Conservation (phyloP, 2,797 vertebrate species). For the Crocidura indochinensis region DNA sequence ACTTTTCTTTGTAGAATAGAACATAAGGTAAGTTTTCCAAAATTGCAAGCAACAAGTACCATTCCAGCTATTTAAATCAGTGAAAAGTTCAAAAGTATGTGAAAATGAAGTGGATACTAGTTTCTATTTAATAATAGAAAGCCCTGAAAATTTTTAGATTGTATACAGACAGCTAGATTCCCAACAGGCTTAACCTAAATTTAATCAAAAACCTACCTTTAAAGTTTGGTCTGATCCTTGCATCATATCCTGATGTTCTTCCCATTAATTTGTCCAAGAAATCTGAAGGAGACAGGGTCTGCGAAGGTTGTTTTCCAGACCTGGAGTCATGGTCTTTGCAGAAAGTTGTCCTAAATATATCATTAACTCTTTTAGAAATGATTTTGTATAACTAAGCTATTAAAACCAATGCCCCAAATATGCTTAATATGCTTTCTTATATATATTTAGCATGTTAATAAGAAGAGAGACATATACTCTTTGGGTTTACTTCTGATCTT, state of each 20-base stretch:
- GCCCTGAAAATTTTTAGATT: slow-evolving; percentile 31
- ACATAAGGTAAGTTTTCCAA: slow-evolving; percentile 64
- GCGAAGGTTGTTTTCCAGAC: slow-evolving; percentile 93
- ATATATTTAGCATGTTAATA: slow-evolving; percentile 42
- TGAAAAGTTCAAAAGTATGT: slow-evolving; percentile 24
- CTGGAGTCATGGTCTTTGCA: slow-evolving; percentile 98
- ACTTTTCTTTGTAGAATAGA: slow-evolving; percentile 59
- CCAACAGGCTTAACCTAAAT: slow-evolving; percentile 51
- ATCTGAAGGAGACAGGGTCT: slow-evolving; percentile 98
- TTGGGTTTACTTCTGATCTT: slow-evolving; percentile 66
- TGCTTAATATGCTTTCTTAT: slow-evolving; percentile 36
- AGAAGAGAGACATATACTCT: slow-evolving; percentile 54
- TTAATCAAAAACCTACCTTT: slow-evolving; percentile 94
- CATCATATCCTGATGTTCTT: slow-evolving; percentile 98
- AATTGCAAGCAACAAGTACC: slow-evolving; percentile 22
- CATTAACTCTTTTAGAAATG: slow-evolving; percentile 88
- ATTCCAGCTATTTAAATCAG: slow-evolving; percentile 51
- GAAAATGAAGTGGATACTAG: slow-evolving; percentile 21
- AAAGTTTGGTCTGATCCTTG: slow-evolving; percentile 99
- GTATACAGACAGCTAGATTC: slow-evolving; percentile 53
- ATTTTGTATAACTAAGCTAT: slow-evolving; percentile 47
- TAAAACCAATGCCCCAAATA: slow-evolving; percentile 22
- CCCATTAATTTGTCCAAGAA: slow-evolving; percentile 99
- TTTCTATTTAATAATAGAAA: slow-evolving; percentile 63
- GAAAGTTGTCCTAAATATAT: slow-evolving; percentile 93